Percentiles rank a stretch among this genome's conserved stretches.
These are phyloP conservation scores for Sprattus sprattus DNA, from an alignment of 2,113 vertebrate species.

Conservation along the genomic window DNA sequence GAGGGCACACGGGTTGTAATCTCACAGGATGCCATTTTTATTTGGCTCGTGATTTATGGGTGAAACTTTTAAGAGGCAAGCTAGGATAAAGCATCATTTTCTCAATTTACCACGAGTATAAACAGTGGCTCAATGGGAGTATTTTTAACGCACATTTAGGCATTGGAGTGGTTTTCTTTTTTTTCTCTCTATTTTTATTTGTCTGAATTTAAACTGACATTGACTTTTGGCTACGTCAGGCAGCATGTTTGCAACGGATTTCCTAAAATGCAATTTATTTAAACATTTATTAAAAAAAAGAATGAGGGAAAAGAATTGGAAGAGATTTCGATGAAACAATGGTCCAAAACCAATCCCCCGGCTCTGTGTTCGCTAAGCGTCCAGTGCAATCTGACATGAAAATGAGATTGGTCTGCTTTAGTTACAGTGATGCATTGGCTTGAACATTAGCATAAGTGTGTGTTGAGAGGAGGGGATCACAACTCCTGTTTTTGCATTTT, in stretches of 20 bases:
- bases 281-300: not conserved
- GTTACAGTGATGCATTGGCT: conserved; percentile 72
- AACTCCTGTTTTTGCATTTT: not conserved
- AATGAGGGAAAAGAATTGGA: conserved; percentile 52
- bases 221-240: not conserved
- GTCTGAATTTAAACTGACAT: not conserved
- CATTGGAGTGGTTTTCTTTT: not conserved
- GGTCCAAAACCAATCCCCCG: conserved; percentile 57
- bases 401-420: conserved; percentile 79
- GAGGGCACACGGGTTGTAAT: not conserved
- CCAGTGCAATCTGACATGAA: conserved; percentile 71
- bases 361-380: conserved; percentile 55
- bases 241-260: not conserved
- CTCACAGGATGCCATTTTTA: conserved; percentile 9
- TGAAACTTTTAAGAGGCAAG: conserved; percentile 6
- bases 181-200: not conserved
- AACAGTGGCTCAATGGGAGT: conserved; percentile 3
- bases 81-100: conserved; percentile 8
- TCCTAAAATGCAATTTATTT: not conserved
- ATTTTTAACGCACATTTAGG: not conserved
- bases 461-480: not conserved
- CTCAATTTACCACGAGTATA: conserved; percentile 7
- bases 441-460: conserved; percentile 1
- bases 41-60: not conserved
- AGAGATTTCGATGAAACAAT: conserved; percentile 64